Evolutionary conservation across 1,140 invertebrate species (phyloP), one percentile per base, ranked within the genome.

Genomic region (Vollenhovia emeryi): DNA sequence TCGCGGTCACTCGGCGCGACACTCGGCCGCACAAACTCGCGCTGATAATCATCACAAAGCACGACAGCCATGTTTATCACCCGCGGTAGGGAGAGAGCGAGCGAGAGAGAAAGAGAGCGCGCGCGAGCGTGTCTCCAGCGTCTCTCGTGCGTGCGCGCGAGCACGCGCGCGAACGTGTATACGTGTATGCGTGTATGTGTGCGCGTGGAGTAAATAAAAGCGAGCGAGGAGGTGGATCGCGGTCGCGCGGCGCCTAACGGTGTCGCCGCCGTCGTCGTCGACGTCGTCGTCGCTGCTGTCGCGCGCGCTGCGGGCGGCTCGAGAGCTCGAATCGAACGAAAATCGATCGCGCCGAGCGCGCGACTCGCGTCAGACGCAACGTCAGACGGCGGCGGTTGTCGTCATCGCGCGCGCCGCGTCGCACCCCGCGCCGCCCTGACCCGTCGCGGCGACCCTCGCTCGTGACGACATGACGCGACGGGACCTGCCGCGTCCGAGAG

Each of bases 41-140:
- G 74, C 86, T 40, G 73, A 66, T 80, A 71, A 89, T 75, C 87
- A 88, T 88, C 87, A 88, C 83, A 88, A 87, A 88, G 75, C 86
- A 36, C 87, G 87, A 89, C 87, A 75, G 87, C 87, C 87, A 89
- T 89, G 87, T 89, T 88, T 89, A 89, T 75, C 50, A 33, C 27
- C 33, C 82, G 69, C 60, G 85, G 40, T 33, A 21, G 27, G 18
- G 36, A 45, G 73, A 59, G 59, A 36, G 33, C 8, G 43, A 60
- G 27, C 11, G 36, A 45, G 73, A 59, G 59, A 36, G 33, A 3
- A 30, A 60, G 36, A 45, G 73, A 59, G 59, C 8, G 43, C 45
- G 57, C 68, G 76, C 27, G 73, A 66, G 33, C 18, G n/a, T n/a
- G 43, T 73, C 21, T 52, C 78, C 50, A 66, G 62, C 62, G 62